Conservation (phyloP, 2,888 invertebrate species). For the Ichneumoninae sp. region DNA sequence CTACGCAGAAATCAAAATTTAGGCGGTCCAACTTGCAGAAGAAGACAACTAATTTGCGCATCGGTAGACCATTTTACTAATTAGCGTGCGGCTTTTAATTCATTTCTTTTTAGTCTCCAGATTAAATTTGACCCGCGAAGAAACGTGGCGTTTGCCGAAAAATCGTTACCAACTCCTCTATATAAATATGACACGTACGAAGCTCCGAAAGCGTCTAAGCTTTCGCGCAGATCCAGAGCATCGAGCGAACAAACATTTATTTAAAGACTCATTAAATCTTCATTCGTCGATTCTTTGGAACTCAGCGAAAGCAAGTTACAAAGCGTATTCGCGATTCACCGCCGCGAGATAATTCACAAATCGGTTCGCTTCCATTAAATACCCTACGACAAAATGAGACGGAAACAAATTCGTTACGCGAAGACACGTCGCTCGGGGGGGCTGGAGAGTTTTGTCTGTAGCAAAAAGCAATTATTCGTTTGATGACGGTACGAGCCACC, state of each 20-base stretch:
- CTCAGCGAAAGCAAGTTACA: background rate
- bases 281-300: background rate
- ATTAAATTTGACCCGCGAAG: background rate
- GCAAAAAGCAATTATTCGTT: slow-evolving; percentile 13
- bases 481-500: slow-evolving; percentile 10
- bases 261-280: background rate
- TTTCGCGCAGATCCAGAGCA: slow-evolving; percentile 39
- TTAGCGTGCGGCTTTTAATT: background rate
- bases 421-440: slow-evolving; percentile 19
- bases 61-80: background rate
- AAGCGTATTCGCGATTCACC: slow-evolving; percentile 11
- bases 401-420: slow-evolving; percentile 35
- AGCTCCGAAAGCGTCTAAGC: slow-evolving; percentile 59
- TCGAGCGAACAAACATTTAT: slow-evolving; percentile 21
- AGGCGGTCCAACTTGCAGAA: background rate
- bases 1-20: background rate
- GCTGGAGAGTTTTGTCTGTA: slow-evolving; percentile 13
- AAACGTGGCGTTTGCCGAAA: slow-evolving; percentile 14
- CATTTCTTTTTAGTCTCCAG: background rate
- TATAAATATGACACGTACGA: slow-evolving; percentile 54
- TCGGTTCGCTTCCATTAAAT: slow-evolving; percentile 1
- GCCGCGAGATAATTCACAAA: slow-evolving; percentile 3
- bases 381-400: slow-evolving; percentile 23
- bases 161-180: slow-evolving; percentile 1
- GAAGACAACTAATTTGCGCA: background rate